Evolutionary conservation across 1,140 invertebrate species (phyloP).

Genomic region (Melipona quadrifasciata): DNA sequence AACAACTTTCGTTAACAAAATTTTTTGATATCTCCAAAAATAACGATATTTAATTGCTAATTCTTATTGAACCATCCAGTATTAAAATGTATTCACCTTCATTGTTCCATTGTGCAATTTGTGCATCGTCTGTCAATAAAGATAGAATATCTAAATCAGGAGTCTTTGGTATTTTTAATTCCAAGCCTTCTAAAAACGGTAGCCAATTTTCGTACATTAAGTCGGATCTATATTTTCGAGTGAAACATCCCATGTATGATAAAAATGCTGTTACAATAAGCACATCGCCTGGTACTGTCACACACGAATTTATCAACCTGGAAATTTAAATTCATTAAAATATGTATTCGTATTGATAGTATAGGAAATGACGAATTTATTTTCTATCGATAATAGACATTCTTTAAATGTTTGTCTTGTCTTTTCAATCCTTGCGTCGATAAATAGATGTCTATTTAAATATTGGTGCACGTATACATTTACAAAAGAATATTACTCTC

Average conservation of each 20-base stretch:
- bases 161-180: slow-evolving; percentile 89
- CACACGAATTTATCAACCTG: slow-evolving; percentile 83
- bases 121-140: slow-evolving; percentile 94
- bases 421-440: too few species aligned
- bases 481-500: too few species aligned
- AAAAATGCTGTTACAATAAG: slow-evolving; percentile 96
- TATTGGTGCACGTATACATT: too few species aligned
- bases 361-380: background rate
- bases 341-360: background rate
- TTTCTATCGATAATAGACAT: background rate
- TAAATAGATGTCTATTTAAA: too few species aligned
- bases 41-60: too few species aligned
- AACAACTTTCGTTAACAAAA: background rate
- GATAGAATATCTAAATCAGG: slow-evolving; percentile 90
- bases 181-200: slow-evolving; percentile 85
- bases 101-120: slow-evolving; percentile 96
- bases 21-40: too few species aligned
- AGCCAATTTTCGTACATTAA: slow-evolving; percentile 92
- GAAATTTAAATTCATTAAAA: background rate
- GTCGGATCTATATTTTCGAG: slow-evolving; percentile 90
- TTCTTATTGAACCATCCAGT: too few species aligned
- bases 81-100: slow-evolving; percentile 82
- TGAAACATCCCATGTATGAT: slow-evolving; percentile 97
- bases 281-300: slow-evolving; percentile 94
- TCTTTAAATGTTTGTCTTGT: background rate